Evolutionary conservation across 2,797 vertebrate genomes (phyloP).

Genomic region (Scolopax bukidnonensis): DNA sequence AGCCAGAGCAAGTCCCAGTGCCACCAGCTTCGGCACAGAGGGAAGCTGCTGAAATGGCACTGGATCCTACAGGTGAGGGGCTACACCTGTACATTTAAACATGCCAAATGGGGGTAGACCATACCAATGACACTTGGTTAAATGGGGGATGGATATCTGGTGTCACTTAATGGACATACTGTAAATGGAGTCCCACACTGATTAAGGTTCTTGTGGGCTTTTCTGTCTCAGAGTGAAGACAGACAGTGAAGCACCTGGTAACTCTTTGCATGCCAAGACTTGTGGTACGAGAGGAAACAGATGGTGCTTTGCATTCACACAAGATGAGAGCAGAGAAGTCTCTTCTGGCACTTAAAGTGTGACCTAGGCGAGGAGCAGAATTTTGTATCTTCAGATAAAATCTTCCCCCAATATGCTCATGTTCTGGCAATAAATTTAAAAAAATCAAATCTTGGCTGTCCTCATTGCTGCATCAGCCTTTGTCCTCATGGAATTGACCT

Average conservation of each 20-base stretch:
- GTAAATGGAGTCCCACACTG: background rate
- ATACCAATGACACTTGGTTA: background rate
- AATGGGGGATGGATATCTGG: background rate
- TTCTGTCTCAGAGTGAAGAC: background rate
- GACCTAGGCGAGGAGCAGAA: background rate
- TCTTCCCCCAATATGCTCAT: background rate
- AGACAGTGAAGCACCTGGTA: conserved; percentile 28
- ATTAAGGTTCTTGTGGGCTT: background rate
- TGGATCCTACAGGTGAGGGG: background rate
- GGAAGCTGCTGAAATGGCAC: background rate
- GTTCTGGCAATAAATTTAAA: background rate
- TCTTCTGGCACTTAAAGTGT: conserved; percentile 46
- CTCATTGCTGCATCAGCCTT: background rate
- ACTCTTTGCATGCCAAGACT: conserved; percentile 47
- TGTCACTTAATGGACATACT: conserved; percentile 1
- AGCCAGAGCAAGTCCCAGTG: background rate
- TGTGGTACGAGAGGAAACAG: conserved; percentile 42
- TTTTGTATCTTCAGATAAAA: background rate
- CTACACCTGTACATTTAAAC: background rate
- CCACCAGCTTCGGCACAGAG: background rate
- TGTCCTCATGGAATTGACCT: background rate
- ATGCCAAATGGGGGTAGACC: background rate
- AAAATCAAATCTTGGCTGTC: background rate
- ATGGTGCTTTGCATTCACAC: conserved; percentile 51
- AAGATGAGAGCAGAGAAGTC: background rate